A percentile compares a stretch with the other conserved stretches of the same genome.
phyloP scores from a whole-genome alignment of 2,797 vertebrate genomes.

The Catamblyrhynchus diadema region DNA sequence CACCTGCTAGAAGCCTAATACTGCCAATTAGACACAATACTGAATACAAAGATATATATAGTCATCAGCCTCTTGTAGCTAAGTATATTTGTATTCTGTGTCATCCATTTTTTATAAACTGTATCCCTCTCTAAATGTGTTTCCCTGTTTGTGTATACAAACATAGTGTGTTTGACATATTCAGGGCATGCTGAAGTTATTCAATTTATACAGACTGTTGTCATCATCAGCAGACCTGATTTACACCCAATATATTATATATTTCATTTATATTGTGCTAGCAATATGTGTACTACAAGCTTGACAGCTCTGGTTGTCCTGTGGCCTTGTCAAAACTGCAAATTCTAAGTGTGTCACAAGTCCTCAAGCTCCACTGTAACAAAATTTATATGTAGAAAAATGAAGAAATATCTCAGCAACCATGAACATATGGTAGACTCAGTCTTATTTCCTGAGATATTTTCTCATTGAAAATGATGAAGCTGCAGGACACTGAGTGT shows the following conservation, averaged over 20 bases:
- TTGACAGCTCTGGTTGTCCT: slow-evolving; percentile 10
- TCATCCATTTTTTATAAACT: not conserved
- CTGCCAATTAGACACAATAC: not conserved
- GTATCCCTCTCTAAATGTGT: not conserved
- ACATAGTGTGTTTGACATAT: slow-evolving; percentile 15
- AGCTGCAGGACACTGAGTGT: not conserved
- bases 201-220: not conserved
- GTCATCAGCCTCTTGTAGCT: not conserved
- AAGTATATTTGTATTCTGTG: not conserved
- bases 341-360: not conserved
- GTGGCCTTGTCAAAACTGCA: slow-evolving; percentile 1
- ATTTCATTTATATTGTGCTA: not conserved
- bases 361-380: not conserved
- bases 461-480: not conserved
- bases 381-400: not conserved
- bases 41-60: not conserved
- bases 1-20: not conserved
- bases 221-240: not conserved
- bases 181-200: slow-evolving; percentile 8
- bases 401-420: not conserved
- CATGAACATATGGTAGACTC: not conserved
- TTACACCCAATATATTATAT: not conserved
- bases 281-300: not conserved
- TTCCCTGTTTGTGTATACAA: not conserved
- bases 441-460: not conserved